phyloP scores from a whole-genome alignment of 2,113 vertebrate species.

The Leptodactylus fuscus region DNA sequence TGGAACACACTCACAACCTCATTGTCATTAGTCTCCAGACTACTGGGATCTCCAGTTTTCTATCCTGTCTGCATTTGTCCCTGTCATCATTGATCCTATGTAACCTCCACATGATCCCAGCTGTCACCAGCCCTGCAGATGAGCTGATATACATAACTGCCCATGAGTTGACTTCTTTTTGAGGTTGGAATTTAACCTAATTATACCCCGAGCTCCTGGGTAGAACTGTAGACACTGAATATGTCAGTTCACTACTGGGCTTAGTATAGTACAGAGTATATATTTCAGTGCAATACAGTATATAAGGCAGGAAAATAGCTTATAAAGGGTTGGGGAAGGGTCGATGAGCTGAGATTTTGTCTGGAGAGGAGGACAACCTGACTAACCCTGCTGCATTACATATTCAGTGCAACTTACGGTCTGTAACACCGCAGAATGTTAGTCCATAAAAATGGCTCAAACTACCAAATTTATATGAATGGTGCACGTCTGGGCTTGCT shows the following conservation, averaged over 20 bases:
- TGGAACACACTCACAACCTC: background rate
- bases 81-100: constrained; percentile 17
- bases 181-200: background rate
- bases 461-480: no score
- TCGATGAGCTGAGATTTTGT: no score
- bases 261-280: background rate
- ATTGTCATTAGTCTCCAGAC: constrained; percentile 27
- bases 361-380: no score
- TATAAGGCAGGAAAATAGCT: background rate
- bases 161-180: background rate
- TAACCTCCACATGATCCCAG: background rate
- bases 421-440: no score
- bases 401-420: no score
- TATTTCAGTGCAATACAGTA: background rate
- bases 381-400: no score
- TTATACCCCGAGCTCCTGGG: background rate
- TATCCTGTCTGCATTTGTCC: constrained; percentile 24
- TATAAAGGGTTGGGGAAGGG: no score
- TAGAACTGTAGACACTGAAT: background rate
- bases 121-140: background rate
- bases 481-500: no score
- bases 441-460: no score
- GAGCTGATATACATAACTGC: constrained; percentile 3
- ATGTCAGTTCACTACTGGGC: background rate
- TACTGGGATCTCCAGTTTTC: constrained; percentile 3